These are phyloP conservation scores for Paramormyrops hopkinsi DNA, from an alignment of 2,797 vertebrate species.

Conservation along the genomic window DNA sequence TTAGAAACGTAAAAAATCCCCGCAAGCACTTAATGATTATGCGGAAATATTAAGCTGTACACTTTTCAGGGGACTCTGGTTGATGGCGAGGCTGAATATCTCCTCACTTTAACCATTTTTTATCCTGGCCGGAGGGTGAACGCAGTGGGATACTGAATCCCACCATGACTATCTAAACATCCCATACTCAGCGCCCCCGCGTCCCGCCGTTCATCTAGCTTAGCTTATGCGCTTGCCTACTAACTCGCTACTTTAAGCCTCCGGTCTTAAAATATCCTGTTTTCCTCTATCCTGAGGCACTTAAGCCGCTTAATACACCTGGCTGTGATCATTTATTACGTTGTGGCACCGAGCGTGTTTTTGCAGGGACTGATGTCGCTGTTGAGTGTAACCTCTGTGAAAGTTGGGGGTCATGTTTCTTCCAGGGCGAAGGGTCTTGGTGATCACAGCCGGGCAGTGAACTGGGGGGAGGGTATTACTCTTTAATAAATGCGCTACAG, in stretches of 20 bases:
- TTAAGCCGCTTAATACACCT: not conserved
- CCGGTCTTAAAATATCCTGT: not conserved
- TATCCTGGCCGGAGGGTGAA: not conserved
- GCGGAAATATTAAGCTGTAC: not conserved
- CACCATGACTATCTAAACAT: conserved; percentile 30
- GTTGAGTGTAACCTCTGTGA: not conserved
- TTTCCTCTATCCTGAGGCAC: not conserved
- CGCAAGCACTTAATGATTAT: not conserved
- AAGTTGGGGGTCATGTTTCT: not conserved
- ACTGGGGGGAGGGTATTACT: not conserved
- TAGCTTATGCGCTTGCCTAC: not conserved
- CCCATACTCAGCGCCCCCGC: conserved; percentile 13
- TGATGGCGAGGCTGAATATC: not conserved
- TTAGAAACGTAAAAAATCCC: not conserved
- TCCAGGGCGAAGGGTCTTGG: not conserved
- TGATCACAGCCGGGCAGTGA: not conserved
- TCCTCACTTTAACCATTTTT: conserved; percentile 1
- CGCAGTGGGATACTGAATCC: conserved; percentile 7
- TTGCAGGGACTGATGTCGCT: not conserved
- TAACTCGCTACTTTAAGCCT: conserved; percentile 5
- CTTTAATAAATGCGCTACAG: not conserved
- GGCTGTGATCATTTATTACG: conserved; percentile 2
- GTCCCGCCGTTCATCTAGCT: not conserved
- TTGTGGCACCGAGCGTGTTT: not conserved
- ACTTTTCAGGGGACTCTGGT: not conserved